Evolutionary conservation across 2,888 invertebrate genomes (phyloP).

Genomic region (Timema cristinae): DNA sequence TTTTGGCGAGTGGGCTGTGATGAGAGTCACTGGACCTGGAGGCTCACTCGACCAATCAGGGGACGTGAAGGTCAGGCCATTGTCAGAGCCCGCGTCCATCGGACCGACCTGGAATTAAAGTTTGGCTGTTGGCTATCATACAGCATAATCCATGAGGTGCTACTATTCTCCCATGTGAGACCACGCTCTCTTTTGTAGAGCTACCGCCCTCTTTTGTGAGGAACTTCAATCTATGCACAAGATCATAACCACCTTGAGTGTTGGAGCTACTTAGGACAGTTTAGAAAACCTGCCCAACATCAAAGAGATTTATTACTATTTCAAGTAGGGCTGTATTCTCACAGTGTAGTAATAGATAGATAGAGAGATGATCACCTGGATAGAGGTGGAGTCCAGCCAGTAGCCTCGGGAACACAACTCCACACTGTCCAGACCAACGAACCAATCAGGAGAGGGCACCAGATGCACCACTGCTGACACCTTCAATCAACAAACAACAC

Average conservation of each 20-base stretch:
- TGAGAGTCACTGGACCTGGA: constrained; percentile 80
- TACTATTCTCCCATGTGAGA: too few relatives aligned
- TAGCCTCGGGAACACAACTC: constrained; percentile 87
- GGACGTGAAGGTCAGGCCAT: constrained; percentile 94
- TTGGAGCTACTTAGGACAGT: too few relatives aligned
- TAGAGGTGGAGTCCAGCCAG: constrained; percentile 85
- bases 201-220: background rate
- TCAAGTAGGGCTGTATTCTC: too few relatives aligned
- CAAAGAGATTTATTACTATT: too few relatives aligned
- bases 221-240: too few relatives aligned
- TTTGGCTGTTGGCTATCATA: too few relatives aligned
- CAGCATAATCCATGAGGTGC: too few relatives aligned
- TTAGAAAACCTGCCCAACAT: too few relatives aligned
- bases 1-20: constrained; percentile 82
- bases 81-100: constrained; percentile 89
- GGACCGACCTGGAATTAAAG: constrained; percentile 67
- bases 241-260: too few relatives aligned
- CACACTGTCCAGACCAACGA: constrained; percentile 86
- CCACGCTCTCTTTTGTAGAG: background rate
- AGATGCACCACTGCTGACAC: constrained; percentile 87
- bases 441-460: constrained; percentile 94
- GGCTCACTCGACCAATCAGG: constrained; percentile 94
- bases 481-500: constrained; percentile 46
- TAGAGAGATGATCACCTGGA: constrained; percentile 65
- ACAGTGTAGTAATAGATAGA: too few relatives aligned